Evolutionary conservation across 2,888 invertebrate species (phyloP).

Genomic region (Mythimna pallens): DNA sequence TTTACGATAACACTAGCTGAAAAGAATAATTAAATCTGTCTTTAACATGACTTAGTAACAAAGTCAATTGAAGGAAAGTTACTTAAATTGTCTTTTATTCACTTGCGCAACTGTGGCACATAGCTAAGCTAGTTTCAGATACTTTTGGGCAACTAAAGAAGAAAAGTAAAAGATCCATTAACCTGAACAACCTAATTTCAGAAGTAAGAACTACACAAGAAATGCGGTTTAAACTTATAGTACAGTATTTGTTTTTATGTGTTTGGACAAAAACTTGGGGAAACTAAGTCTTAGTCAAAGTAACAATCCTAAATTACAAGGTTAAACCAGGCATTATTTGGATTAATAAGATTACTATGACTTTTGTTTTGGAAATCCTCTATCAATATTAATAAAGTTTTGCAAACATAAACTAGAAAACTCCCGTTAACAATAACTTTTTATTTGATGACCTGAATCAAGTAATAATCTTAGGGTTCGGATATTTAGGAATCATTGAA

Average conservation of each 20-base stretch:
- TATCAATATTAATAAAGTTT: background rate
- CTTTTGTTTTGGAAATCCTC: background rate
- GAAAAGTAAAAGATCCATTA: conserved; percentile 45
- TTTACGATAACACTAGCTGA: background rate
- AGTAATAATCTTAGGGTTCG: too few relatives aligned
- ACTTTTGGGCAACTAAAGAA: conserved; percentile 20
- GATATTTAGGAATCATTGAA: background rate
- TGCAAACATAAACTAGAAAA: conserved; percentile 2
- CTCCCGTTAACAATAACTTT: background rate
- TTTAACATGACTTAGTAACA: background rate
- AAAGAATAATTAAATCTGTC: background rate
- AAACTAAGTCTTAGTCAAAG: conserved; percentile 4
- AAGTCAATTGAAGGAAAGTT: background rate
- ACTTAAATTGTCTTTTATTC: background rate
- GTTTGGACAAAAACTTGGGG: conserved; percentile 12
- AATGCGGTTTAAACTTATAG: conserved; percentile 40
- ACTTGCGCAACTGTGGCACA: background rate
- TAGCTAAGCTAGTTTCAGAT: background rate
- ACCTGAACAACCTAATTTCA: conserved; percentile 28
- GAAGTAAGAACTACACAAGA: conserved; percentile 40
- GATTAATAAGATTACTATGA: conserved; percentile 13
- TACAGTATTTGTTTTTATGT: conserved; percentile 34
- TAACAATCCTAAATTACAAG: conserved; percentile 20
- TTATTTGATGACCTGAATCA: background rate
- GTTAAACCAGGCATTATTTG: conserved; percentile 4